Percentiles rank a stretch among this genome's conserved stretches.
Evolutionary conservation across 1,140 invertebrate species (phyloP).

Genomic region (Tribolium castaneum): DNA sequence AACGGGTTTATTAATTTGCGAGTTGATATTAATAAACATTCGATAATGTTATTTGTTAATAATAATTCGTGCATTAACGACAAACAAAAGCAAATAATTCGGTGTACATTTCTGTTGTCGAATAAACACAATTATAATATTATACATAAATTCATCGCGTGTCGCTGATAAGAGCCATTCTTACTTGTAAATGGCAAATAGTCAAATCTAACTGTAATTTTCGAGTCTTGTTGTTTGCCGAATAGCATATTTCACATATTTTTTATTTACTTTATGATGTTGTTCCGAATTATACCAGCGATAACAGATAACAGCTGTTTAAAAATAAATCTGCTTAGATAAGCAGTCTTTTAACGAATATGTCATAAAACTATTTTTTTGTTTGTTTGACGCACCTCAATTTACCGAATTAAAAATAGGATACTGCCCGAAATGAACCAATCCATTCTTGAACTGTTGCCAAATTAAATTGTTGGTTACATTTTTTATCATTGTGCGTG

Average conservation of each 20-base stretch:
- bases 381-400: background rate
- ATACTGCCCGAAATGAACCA: background rate
- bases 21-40: background rate
- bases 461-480: background rate
- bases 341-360: background rate
- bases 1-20: slow-evolving; percentile 1
- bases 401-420: background rate
- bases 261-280: background rate
- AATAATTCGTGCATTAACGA: background rate
- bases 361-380: background rate
- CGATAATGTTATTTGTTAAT: background rate
- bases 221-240: background rate
- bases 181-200: background rate
- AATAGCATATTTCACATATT: background rate
- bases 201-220: background rate
- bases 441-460: background rate
- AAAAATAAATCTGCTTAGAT: background rate
- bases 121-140: background rate
- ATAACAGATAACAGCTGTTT: background rate
- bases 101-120: background rate
- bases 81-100: background rate
- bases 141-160: background rate
- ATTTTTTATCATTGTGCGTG: background rate
- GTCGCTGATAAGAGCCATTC: background rate
- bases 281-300: background rate